A percentile compares a stretch with the other conserved stretches of the same genome.
Conservation (phyloP, 2,797 vertebrate genomes). For the Malacoraja senta region DNA sequence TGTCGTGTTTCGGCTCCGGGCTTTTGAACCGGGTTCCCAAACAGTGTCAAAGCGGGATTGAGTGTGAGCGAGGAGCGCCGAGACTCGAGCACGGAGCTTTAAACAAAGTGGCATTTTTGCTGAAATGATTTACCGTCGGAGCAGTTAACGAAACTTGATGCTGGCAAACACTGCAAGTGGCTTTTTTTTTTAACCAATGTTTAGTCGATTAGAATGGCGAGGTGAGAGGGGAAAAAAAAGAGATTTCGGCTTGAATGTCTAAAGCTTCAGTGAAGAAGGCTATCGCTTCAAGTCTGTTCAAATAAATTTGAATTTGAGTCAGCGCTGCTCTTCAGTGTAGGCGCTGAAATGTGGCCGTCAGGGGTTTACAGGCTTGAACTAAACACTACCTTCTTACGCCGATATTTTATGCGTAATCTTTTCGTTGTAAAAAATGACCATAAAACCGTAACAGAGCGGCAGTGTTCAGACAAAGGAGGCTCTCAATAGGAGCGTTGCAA, state of each 20-base stretch:
- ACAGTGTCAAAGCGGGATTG: conserved; percentile 34
- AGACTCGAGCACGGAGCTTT: conserved; percentile 41
- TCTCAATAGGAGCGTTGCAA: conserved; percentile 47
- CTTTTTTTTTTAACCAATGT: not conserved
- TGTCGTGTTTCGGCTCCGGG: not conserved
- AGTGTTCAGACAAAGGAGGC: conserved; percentile 14
- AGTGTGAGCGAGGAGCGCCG: not conserved
- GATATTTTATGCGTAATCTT: not conserved
- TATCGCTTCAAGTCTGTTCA: not conserved
- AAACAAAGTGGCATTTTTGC: conserved; percentile 13
- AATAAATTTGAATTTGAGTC: not conserved
- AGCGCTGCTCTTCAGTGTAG: not conserved
- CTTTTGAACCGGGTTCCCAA: not conserved
- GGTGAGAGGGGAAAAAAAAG: not conserved
- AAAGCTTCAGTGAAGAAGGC: not conserved
- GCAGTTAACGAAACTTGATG: not conserved
- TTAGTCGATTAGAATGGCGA: not conserved
- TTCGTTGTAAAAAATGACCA: not conserved
- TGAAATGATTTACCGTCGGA: not conserved
- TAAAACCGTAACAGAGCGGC: not conserved
- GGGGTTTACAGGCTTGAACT: not conserved
- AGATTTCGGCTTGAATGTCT: not conserved
- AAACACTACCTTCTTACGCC: not conserved
- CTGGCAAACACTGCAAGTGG: not conserved
- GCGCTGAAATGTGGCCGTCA: not conserved